Base-by-base conservation (phyloP, 2,113 vertebrate species). In the Scolopax mira region DNA sequence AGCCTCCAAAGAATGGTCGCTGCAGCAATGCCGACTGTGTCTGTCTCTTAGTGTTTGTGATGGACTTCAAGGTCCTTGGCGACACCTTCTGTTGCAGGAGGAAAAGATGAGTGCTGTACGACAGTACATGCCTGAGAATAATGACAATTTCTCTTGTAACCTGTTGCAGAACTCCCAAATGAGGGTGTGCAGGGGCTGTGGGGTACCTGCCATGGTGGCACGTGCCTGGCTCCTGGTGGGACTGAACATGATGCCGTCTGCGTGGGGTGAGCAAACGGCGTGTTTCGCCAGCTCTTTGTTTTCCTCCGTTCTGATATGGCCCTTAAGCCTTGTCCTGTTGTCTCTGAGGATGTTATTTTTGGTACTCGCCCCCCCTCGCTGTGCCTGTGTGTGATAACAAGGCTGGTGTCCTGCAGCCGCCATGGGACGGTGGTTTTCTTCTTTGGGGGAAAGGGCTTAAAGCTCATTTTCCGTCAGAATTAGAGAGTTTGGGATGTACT, bases 401-500 rank as follows among this genome's bases (percentile, higher is more conserved):
- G 24, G 51, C 52, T 4, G 2, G 3, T 6, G 15, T 13, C 72
- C 86, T 11, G 1, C 67, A 6, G 7, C 70, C 5, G 8, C 92
- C 88, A 23, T 4, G 75, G 73, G 73, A 49, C 13, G 2, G 24
- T 6, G 31, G 31, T 70, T 87, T 91, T 64, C 79, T 79, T 30
- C 75, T 28, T 52, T 16, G 39, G 77, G 71, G 41, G 51, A 31
- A 51, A 72, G 41, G 69, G 25, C 79, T 84, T 24, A 23, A 37
- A 70, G 94, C 91, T 94, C 83, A 25, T 93, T 90, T 90, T 86
- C 85, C 46, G 69, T 14, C 61, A 27, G n/a, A 90, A 39, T 72
- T 18, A 52, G 4, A 52, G 86, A 60, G 72, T 93, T 84, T 81
- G 90, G 85, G 86, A 51, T 79, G 4, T 85, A 75, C 79, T 84